phyloP scores from a whole-genome alignment of 2,888 invertebrate genomes.

The Macroteleia sp. region DNA sequence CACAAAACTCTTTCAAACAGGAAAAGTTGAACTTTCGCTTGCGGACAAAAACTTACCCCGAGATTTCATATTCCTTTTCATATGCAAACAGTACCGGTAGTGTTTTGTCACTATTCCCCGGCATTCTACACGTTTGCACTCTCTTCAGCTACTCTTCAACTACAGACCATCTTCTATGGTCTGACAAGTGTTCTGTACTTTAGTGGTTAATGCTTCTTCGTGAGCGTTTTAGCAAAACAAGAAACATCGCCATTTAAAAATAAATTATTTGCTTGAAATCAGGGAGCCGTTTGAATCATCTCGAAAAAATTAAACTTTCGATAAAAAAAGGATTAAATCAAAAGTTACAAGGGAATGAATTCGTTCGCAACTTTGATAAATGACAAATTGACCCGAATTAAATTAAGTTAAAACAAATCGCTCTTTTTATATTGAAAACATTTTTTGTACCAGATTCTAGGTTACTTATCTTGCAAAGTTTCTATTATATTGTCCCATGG shows the following conservation, averaged over 20 bases:
- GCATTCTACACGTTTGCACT: constrained; percentile 7
- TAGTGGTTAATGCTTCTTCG: constrained; percentile 19
- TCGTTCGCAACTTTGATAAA: background rate
- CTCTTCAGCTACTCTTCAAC: background rate
- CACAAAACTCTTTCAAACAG: background rate
- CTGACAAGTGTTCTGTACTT: constrained; percentile 12
- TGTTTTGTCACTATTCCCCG: constrained; percentile 14
- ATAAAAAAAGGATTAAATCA: too few species aligned
- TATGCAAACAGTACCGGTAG: constrained; percentile 19
- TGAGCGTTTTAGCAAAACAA: background rate
- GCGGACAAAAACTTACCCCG: constrained; percentile 4
- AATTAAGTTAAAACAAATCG: constrained; percentile 11
- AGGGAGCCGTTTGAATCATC: background rate
- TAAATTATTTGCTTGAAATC: too few species aligned
- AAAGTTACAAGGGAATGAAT: background rate
- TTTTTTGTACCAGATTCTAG: background rate
- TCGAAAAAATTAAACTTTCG: background rate
- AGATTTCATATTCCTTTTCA: constrained; percentile 42
- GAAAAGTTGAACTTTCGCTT: constrained; percentile 31
- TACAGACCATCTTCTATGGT: too few species aligned
- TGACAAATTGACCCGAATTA: background rate
- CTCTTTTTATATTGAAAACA: background rate
- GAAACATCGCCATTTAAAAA: background rate
- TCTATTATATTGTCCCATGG: constrained; percentile 17
- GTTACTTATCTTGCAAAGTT: constrained; percentile 27